Evolutionary conservation across 92 coral and sea anemone species (phyloP).

Genomic region (Siderastrea siderea): DNA sequence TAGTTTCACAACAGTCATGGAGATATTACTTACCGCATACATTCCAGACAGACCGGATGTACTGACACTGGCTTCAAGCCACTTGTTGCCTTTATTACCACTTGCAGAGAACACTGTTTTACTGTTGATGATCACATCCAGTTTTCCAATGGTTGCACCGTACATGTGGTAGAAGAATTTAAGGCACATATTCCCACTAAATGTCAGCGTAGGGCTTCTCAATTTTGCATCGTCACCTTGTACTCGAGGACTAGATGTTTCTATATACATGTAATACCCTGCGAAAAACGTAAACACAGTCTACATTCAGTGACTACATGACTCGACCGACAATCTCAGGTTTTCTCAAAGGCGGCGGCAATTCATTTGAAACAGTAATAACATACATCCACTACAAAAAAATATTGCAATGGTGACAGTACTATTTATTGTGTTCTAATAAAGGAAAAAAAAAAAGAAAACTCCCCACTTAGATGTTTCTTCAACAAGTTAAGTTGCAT

Average conservation of each 20-base stretch:
- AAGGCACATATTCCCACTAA: constrained; percentile 33
- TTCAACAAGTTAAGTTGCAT: too few relatives aligned
- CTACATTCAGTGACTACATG: too few relatives aligned
- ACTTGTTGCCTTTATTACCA: constrained; percentile 27
- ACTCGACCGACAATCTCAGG: too few relatives aligned
- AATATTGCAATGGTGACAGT: too few relatives aligned
- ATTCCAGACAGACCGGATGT: neutral
- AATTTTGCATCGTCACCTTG: constrained; percentile 37
- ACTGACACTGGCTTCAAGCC: neutral
- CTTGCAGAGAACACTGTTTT: neutral
- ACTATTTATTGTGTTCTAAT: too few relatives aligned
- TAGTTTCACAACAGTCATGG: neutral
- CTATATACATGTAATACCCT: constrained; percentile 64
- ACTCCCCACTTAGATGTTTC: too few relatives aligned
- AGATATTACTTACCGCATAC: neutral
- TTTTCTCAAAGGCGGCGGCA: too few relatives aligned
- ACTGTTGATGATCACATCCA: constrained; percentile 19
- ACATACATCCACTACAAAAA: too few relatives aligned
- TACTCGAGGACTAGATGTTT: constrained; percentile 48
- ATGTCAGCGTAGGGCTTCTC: constrained; percentile 16
- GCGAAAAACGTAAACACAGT: neutral
- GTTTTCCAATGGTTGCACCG: constrained; percentile 22
- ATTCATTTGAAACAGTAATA: too few relatives aligned
- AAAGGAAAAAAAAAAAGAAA: too few relatives aligned
- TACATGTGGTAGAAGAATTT: constrained; percentile 60